Evolutionary conservation across 2,797 vertebrate genomes (phyloP), one percentile per base, ranked within the genome.

Genomic region (Crenichthys baileyi): DNA sequence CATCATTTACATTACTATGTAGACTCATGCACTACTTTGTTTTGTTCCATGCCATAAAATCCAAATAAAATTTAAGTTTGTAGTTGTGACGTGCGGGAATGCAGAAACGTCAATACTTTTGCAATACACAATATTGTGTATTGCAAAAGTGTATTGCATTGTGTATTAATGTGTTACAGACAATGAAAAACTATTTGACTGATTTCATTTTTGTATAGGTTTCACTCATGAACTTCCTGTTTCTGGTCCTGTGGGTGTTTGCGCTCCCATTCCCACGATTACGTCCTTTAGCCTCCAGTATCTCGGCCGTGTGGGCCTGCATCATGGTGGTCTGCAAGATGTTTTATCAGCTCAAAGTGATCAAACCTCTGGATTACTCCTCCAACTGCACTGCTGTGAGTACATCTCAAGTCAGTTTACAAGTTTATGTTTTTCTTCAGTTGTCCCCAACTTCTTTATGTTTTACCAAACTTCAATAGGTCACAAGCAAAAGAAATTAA

Each of bases 311-410:
- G 8, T 96, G 95, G 96, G 95, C 95, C 3, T 95, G 95, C 7
- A 85, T 95, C 77, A 94, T 94, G 90, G 95, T 96, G 76, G 94
- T 95, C 84, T 96, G 94, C 82, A 96, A 96, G 89, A 96, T 96
- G 96, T 95, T 95, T 87, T 96, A 96, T 88, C 96, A 96, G 88
- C 92, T 96, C 77, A 96, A 96, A 88, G 92, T 95, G 60, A 93
- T 96, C 72, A 93, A 95, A 60, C 95, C 95, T 0, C 80, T 90
- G 0, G 85, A 95, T 60, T 96, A 90, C 81, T 96, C 96, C 41
- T 93, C 95, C 51, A 95, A 96, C 88, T 96, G 96, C 90, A 95
- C 95, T 2, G 85, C 92, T 87, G 96, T 96, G 83, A 87, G 83
- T 82, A 63, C 22, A 73, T 2, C 53, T 70, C 36, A 1, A 22